A percentile compares a stretch with the other conserved stretches of the same genome.
Conservation (phyloP, 2,888 invertebrate genomes). For the Chironomus riparius region DNA sequence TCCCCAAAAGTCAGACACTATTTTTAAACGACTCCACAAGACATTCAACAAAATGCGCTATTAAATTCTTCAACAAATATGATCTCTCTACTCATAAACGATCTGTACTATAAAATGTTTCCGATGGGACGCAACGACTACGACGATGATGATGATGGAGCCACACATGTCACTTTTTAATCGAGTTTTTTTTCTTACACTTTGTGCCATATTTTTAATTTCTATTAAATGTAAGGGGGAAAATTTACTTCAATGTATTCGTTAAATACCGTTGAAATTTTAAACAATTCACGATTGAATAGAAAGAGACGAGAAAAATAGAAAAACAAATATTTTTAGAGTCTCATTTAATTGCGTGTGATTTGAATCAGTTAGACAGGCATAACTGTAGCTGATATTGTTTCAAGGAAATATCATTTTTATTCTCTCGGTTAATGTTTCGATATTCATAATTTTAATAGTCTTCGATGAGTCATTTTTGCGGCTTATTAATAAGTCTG, state of each 20-base stretch:
- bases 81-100: too few relatives aligned
- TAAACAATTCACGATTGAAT: neutral
- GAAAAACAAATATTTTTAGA: neutral
- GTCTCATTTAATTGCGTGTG: neutral
- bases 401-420: neutral
- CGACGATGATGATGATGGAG: neutral
- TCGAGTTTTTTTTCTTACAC: conserved; percentile 1
- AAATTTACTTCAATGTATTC: too few relatives aligned
- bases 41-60: too few relatives aligned
- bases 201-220: neutral
- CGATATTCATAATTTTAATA: too few relatives aligned
- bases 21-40: too few relatives aligned
- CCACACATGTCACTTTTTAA: conserved; percentile 11
- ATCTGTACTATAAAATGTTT: too few relatives aligned
- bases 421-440: too few relatives aligned
- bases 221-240: neutral
- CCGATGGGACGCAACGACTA: too few relatives aligned
- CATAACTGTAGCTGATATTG: neutral
- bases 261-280: neutral
- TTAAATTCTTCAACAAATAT: too few relatives aligned
- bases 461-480: too few relatives aligned
- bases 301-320: neutral
- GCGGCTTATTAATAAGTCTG: too few relatives aligned
- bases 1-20: too few relatives aligned
- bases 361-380: neutral